Percentiles rank a stretch among this genome's conserved stretches.
phyloP scores from a whole-genome alignment of 2,113 vertebrate species.

The rabbit (Oryctolagus cuniculus) region DNA sequence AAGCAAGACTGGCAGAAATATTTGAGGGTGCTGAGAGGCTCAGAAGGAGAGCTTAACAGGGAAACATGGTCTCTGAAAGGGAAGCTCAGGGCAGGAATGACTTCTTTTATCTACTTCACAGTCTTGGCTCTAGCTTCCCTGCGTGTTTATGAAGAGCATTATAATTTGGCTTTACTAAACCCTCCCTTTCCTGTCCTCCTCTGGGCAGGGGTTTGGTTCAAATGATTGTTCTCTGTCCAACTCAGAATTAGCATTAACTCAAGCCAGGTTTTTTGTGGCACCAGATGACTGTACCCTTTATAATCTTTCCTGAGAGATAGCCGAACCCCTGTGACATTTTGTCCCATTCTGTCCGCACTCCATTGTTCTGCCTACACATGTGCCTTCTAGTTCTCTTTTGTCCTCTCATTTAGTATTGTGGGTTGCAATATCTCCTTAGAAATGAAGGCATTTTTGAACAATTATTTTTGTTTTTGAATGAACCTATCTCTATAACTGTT shows the following conservation, averaged over 20 bases:
- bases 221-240: not conserved
- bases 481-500: not conserved
- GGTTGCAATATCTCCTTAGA: not conserved
- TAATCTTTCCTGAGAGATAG: not conserved
- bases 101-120: not conserved
- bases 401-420: not conserved
- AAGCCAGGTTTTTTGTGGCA: not conserved
- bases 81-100: not conserved
- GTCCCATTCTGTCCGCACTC: not conserved
- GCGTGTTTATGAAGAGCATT: not conserved
- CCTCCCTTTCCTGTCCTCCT: not conserved
- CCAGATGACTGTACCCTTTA: not conserved
- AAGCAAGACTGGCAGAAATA: not conserved
- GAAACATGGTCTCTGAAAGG: not conserved
- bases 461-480: constrained; percentile 45
- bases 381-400: not conserved
- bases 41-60: not conserved
- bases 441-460: constrained; percentile 1
- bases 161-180: not conserved
- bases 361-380: not conserved
- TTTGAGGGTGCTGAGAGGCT: not conserved
- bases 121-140: not conserved
- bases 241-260: not conserved
- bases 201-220: not conserved
- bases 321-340: not conserved